A percentile compares a stretch with the other conserved stretches of the same genome.
Evolutionary conservation across 2,888 invertebrate species (phyloP).

Genomic region (Phragmatobia fuliginosa): DNA sequence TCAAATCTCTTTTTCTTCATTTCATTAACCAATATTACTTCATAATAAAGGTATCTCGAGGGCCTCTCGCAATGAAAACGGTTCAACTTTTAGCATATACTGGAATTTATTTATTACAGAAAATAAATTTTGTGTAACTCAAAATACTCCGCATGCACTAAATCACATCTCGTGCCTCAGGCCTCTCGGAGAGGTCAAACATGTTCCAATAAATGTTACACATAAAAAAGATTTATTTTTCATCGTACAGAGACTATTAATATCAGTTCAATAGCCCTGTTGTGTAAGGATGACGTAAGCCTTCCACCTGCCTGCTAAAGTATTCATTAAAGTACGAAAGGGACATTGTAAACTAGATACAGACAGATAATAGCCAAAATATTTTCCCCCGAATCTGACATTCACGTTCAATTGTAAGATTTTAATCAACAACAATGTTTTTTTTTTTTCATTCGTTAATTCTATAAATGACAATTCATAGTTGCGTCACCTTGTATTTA

Average conservation of each 20-base stretch:
- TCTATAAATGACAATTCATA: not conserved
- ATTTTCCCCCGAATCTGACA: conserved; percentile 1
- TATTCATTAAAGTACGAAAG: conserved; percentile 18
- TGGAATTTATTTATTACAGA: conserved; percentile 25
- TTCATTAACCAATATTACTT: not conserved
- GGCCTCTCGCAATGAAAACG: conserved; percentile 14
- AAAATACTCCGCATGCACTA: conserved; percentile 42
- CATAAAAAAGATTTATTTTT: conserved; percentile 45
- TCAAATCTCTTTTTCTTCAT: not conserved
- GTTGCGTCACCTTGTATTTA: not conserved
- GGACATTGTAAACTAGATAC: conserved; percentile 22
- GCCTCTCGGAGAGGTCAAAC: conserved; percentile 45
- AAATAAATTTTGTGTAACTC: conserved; percentile 43
- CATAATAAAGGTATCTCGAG: conserved; percentile 12
- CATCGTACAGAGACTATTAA: conserved; percentile 31
- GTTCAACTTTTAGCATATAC: conserved; percentile 19
- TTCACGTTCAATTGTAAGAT: conserved; percentile 1
- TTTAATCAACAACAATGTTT: not conserved
- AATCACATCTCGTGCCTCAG: conserved; percentile 46
- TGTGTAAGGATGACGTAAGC: conserved; percentile 33
- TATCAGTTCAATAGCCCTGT: conserved; percentile 44
- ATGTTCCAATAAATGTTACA: conserved; percentile 44
- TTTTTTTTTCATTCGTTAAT: not conserved
- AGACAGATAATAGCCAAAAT: conserved; percentile 9
- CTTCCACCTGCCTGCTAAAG: conserved; percentile 22